Percentiles rank a stretch among this genome's conserved stretches.
These are phyloP conservation scores for Chascanopsetta lugubris DNA, from an alignment of 2,113 vertebrate species.

Conservation along the genomic window DNA sequence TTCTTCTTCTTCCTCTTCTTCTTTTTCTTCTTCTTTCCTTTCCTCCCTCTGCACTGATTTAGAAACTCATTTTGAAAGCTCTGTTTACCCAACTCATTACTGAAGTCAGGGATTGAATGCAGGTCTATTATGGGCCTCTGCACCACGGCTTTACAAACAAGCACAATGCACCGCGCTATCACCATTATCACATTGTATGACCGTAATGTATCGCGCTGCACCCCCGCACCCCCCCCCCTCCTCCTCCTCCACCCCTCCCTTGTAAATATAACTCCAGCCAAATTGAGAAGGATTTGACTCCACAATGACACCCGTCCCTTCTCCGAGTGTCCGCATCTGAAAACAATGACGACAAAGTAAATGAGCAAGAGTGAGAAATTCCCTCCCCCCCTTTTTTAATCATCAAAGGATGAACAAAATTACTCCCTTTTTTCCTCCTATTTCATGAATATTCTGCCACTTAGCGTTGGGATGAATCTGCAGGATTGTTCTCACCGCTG, in stretches of 20 bases:
- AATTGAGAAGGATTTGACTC: conserved; percentile 79
- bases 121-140: conserved; percentile 70
- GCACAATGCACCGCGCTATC: conserved; percentile 73
- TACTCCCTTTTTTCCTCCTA: conserved; percentile 48
- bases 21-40: neutral
- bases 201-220: conserved; percentile 72
- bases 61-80: conserved; percentile 79
- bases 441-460: conserved; percentile 82
- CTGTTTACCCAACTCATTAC: conserved; percentile 79
- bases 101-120: conserved; percentile 71
- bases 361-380: conserved; percentile 70
- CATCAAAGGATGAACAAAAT: conserved; percentile 73
- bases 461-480: conserved; percentile 77
- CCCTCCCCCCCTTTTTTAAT: conserved; percentile 55
- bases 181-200: conserved; percentile 73
- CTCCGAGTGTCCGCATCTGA: conserved; percentile 54
- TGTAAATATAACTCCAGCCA: conserved; percentile 74
- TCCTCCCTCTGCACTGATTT: conserved; percentile 54
- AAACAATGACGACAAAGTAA: conserved; percentile 72
- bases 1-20: conserved; percentile 10
- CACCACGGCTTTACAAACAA: conserved; percentile 74
- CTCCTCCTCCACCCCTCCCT: conserved; percentile 3
- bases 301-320: conserved; percentile 70
- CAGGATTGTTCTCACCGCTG: conserved; percentile 77
- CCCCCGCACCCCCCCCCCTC: conserved; percentile 11